Evolutionary conservation across 2,797 vertebrate species (phyloP).

Genomic region (Bovichtus variegatus): DNA sequence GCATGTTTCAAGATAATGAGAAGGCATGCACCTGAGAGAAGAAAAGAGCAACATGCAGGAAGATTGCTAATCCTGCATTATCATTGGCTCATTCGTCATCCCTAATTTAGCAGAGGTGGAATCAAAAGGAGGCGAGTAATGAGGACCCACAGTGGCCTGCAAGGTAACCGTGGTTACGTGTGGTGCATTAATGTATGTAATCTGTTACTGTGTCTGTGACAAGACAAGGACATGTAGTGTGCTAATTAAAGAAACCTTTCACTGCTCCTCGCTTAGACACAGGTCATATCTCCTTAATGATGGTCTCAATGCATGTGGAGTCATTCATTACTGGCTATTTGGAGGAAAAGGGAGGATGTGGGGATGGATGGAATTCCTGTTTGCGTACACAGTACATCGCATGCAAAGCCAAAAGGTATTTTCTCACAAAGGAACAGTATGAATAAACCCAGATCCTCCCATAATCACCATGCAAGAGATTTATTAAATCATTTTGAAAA

Average conservation of each 20-base stretch:
- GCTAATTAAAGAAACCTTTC: slow-evolving; percentile 86
- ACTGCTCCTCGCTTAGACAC: slow-evolving; percentile 74
- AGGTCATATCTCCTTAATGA: slow-evolving; percentile 84
- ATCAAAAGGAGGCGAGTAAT: slow-evolving; percentile 69
- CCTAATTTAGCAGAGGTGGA: slow-evolving; percentile 56
- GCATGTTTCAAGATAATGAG: slow-evolving; percentile 32
- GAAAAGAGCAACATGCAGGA: slow-evolving; percentile 23
- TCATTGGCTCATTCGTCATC: slow-evolving; percentile 67
- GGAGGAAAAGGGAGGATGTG: slow-evolving; percentile 17
- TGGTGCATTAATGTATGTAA: slow-evolving; percentile 82
- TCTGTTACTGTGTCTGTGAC: slow-evolving; percentile 80
- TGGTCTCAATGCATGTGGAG: slow-evolving; percentile 59
- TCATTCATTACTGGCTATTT: slow-evolving; percentile 73
- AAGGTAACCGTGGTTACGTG: slow-evolving; percentile 75
- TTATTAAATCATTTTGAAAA: not conserved
- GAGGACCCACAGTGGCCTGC: slow-evolving; percentile 62
- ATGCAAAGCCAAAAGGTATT: slow-evolving; percentile 15
- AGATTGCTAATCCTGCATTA: slow-evolving; percentile 61
- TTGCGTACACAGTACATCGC: slow-evolving; percentile 24
- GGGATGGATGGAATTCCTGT: slow-evolving; percentile 38
- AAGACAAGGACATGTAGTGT: slow-evolving; percentile 78
- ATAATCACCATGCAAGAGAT: not conserved
- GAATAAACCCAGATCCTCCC: not conserved
- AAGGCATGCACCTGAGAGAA: slow-evolving; percentile 10
- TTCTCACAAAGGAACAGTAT: slow-evolving; percentile 4